Evolutionary conservation across 2,797 vertebrate species (phyloP).

Genomic region (Myotis pilosus): DNA sequence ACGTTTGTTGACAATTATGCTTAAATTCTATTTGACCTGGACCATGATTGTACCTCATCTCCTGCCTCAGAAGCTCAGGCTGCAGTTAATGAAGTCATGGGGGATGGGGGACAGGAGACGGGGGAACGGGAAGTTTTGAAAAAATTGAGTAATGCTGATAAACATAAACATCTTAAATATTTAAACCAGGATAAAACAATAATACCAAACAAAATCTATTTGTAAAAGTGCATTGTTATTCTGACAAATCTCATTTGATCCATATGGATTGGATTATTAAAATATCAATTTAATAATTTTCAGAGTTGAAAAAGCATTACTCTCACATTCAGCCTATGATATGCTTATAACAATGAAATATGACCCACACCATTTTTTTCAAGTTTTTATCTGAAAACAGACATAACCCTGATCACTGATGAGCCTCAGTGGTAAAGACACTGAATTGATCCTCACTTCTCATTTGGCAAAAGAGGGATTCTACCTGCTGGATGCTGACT

Average conservation of each 20-base stretch:
- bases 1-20: conserved; percentile 15
- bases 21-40: conserved; percentile 16
- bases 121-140: background rate
- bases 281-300: background rate
- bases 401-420: background rate
- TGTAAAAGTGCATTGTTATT: background rate
- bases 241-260: background rate
- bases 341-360: background rate
- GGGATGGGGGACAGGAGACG: fast-evolving
- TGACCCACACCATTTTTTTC: background rate
- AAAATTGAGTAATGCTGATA: background rate
- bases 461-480: background rate
- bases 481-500: no score
- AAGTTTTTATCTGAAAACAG: background rate
- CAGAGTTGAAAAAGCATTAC: background rate
- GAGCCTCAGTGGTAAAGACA: no score
- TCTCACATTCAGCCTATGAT: background rate
- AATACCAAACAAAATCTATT: background rate
- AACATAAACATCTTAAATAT: background rate
- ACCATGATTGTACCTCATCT: background rate
- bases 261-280: background rate
- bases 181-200: background rate
- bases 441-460: background rate
- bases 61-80: conserved; percentile 15
- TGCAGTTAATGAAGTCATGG: background rate